These are phyloP conservation scores for Heterodera filipjevi DNA, from an alignment of 2,888 invertebrate species.

Conservation along the genomic window DNA sequence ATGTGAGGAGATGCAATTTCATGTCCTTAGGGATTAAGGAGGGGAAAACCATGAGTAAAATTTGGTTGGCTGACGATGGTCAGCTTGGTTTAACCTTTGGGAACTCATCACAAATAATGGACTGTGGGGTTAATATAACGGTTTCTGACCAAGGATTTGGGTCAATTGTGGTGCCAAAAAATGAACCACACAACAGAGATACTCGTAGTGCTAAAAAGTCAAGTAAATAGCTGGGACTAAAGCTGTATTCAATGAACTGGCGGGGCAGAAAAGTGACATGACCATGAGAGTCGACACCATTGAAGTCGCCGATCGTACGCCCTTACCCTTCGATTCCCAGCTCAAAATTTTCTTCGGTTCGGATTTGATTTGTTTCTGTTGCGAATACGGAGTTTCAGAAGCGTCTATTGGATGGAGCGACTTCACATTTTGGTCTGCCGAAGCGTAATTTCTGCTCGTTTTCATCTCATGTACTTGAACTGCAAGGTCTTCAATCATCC, in stretches of 20 bases:
- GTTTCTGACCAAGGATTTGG: conserved; percentile 3
- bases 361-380: not conserved
- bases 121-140: not conserved
- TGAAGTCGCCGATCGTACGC: not conserved
- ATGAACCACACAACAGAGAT: no score
- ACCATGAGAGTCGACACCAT: not conserved
- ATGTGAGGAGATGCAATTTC: not conserved
- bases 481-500: not conserved
- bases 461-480: conserved; percentile 19
- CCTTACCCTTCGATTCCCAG: not conserved
- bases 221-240: no score
- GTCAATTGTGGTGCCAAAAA: not conserved
- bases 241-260: not conserved
- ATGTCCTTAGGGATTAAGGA: not conserved
- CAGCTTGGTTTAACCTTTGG: not conserved
- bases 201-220: no score
- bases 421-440: not conserved
- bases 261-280: not conserved
- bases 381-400: no score
- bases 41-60: not conserved
- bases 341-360: not conserved
- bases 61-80: not conserved
- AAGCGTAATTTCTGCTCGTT: not conserved
- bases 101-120: not conserved
- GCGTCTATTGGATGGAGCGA: not conserved